These are phyloP conservation scores for Hylyphantes graminicola DNA, from an alignment of 1,140 invertebrate species.

Conservation along the genomic window DNA sequence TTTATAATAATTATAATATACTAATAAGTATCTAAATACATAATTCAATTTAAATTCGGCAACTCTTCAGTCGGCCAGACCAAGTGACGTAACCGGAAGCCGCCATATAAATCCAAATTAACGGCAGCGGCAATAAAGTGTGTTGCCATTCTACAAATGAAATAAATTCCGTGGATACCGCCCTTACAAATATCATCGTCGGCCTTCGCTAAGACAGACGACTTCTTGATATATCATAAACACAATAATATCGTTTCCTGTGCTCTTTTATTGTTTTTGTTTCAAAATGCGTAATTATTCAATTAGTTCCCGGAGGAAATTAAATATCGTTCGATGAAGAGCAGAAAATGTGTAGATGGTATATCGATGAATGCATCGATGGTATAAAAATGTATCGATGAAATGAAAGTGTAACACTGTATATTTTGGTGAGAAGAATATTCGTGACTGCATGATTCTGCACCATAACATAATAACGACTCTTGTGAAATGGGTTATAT, in stretches of 20 bases:
- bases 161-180: neutral
- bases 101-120: conserved; percentile 2
- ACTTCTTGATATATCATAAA: conserved; percentile 22
- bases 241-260: conserved; percentile 41
- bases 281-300: conserved; percentile 29
- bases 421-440: too few relatives aligned
- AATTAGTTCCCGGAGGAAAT: conserved; percentile 5
- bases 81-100: conserved; percentile 19
- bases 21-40: too few relatives aligned
- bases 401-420: too few relatives aligned
- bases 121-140: conserved; percentile 13
- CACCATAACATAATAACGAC: too few relatives aligned
- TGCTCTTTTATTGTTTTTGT: neutral
- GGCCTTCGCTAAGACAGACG: conserved; percentile 15
- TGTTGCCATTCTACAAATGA: neutral
- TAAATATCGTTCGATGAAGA: neutral
- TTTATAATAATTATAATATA: too few relatives aligned
- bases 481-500: too few relatives aligned
- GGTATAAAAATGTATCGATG: neutral
- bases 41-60: conserved; percentile 1
- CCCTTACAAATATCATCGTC: conserved; percentile 9
- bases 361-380: neutral
- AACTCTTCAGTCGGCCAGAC: neutral
- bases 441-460: too few relatives aligned
- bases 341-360: neutral